Evolutionary conservation across 2,113 vertebrate genomes (phyloP), one percentile per base, ranked within the genome.

Genomic region (Thryonomys swinderianus): DNA sequence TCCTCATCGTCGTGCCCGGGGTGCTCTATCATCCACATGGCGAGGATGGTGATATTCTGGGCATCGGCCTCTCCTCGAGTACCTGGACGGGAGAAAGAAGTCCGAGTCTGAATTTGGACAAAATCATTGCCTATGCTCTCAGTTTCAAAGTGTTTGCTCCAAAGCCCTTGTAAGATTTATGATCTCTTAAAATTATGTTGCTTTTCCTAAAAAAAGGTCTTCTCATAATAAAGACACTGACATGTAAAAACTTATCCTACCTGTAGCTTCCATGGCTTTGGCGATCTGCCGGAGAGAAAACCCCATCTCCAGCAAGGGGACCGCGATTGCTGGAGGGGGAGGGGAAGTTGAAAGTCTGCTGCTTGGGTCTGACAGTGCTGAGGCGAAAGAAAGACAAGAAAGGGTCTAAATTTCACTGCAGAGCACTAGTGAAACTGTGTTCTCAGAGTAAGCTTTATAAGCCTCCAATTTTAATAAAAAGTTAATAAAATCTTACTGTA

Each of bases 1-100:
- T 99, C 99, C 0, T 99, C 99, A 0, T 99, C 99, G 59, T 99
- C 99, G 0, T 98, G 99, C 2, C 98, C 99, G 0, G 99, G 99
- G 88, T 99, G 99, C 67, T 99, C 99, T 0, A 99, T 99, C 99
- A 99, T 99, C 99, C 99, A 99, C 99, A 99, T 99, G 83, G 99
- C 99, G 95, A 99, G 97, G 48, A 99, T 99, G 0, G 99, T 99
- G 98, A 99, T 99, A 96, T 99, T 99, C 98, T 99, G 99, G 51
- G 99, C 99, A 92, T 99, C 99, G 2, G 99, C 99, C 95, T 99
- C 99, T 88, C 99, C 99, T 96, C 99, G 98, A 37, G 99, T 99
- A 91, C 99, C 99, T 99, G 79, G 34, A 83, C 4, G 37, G 62
- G 55, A 9, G 51, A 34, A 93, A 25, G 91, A 79, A 71, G 13